Evolutionary conservation across 2,888 invertebrate species (phyloP).

Genomic region (Torymus auratus): DNA sequence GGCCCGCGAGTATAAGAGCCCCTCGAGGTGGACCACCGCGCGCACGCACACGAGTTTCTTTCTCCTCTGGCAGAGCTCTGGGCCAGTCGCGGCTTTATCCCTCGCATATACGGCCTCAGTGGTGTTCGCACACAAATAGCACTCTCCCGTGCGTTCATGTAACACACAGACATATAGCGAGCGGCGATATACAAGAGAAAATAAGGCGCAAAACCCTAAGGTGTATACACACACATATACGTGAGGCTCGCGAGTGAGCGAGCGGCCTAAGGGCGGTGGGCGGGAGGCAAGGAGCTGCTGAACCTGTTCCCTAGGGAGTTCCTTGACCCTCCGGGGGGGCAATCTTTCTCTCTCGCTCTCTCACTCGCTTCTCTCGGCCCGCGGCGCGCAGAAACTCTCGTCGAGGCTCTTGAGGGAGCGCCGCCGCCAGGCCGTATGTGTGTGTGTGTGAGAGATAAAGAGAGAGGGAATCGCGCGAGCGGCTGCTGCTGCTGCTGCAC

Average conservation of each 20-base stretch:
- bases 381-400: slow-evolving; percentile 42
- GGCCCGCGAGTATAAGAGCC: slow-evolving; percentile 3
- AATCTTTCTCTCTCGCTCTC: slow-evolving; percentile 45
- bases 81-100: slow-evolving; percentile 41
- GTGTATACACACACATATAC: slow-evolving; percentile 54
- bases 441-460: slow-evolving; percentile 1
- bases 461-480: background rate
- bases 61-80: slow-evolving; percentile 34
- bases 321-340: slow-evolving; percentile 74
- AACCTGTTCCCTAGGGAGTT: slow-evolving; percentile 77
- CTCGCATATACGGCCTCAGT: slow-evolving; percentile 41
- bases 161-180: slow-evolving; percentile 31
- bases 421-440: background rate
- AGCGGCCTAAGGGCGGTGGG: slow-evolving; percentile 58
- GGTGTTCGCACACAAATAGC: background rate
- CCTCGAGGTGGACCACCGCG: slow-evolving; percentile 55
- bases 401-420: slow-evolving; percentile 41
- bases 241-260: slow-evolving; percentile 3
- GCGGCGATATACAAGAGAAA: slow-evolving; percentile 71
- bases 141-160: background rate
- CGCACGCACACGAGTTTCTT: slow-evolving; percentile 46
- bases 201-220: slow-evolving; percentile 69
- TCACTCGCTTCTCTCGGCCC: slow-evolving; percentile 25
- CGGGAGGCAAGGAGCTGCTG: slow-evolving; percentile 71
- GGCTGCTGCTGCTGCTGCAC: background rate